Percentiles rank a stretch among this genome's conserved stretches.
Evolutionary conservation across 2,113 vertebrate genomes (phyloP).

Genomic region (Myodes glareolus): DNA sequence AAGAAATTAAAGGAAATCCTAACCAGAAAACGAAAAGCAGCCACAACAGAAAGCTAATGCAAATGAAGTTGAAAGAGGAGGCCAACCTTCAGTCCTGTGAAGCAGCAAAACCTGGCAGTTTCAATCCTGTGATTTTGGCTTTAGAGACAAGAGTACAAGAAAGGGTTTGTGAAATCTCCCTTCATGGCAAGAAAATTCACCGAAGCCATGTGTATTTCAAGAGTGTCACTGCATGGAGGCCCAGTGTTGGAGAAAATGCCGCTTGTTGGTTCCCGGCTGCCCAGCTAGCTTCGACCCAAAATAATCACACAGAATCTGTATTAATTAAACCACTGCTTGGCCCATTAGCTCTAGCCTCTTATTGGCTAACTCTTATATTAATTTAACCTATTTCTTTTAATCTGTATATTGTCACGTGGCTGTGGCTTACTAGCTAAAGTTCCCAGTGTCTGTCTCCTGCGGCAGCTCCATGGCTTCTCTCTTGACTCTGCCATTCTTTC

Average conservation of each 20-base stretch:
- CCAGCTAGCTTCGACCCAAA: too few species aligned
- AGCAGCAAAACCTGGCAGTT: neutral
- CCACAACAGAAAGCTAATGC: neutral
- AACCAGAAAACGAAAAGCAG: neutral
- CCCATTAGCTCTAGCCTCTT: too few species aligned
- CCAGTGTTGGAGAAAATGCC: neutral
- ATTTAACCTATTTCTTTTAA: too few species aligned
- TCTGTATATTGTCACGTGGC: too few species aligned
- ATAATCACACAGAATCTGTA: too few species aligned
- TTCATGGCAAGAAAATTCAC: neutral
- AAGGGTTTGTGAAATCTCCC: neutral
- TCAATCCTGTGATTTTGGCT: neutral
- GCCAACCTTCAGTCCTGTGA: neutral
- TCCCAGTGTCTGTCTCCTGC: too few species aligned
- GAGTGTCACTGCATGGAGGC: neutral
- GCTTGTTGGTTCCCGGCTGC: too few species aligned
- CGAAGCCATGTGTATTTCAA: neutral
- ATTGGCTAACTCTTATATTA: too few species aligned
- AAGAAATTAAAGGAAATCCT: neutral
- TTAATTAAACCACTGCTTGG: too few species aligned
- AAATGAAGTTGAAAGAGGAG: neutral
- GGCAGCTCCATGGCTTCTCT: too few species aligned
- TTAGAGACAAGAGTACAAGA: neutral
- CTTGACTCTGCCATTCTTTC: too few species aligned
- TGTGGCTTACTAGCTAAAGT: too few species aligned